phyloP scores from a whole-genome alignment of 2,797 vertebrate genomes.

The Echiichthys vipera region DNA sequence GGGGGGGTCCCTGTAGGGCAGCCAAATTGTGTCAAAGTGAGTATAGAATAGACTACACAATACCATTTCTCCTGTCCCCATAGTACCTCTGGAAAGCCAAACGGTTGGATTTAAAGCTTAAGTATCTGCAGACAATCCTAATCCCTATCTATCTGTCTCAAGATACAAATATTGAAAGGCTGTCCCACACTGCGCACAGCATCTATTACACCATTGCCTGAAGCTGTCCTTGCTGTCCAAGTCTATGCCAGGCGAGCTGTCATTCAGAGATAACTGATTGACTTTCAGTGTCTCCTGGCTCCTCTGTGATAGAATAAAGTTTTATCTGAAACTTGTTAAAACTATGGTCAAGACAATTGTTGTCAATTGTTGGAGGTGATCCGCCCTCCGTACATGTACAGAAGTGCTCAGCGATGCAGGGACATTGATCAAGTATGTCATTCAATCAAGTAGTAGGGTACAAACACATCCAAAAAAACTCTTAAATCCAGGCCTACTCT shows the following conservation, averaged over 20 bases:
- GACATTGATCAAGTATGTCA: background rate
- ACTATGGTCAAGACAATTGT: background rate
- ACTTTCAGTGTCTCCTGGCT: slow-evolving; percentile 5
- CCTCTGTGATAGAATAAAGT: slow-evolving; percentile 1
- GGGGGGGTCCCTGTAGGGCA: slow-evolving; percentile 16
- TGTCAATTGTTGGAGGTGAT: background rate
- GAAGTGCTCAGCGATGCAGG: background rate
- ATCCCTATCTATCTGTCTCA: slow-evolving; percentile 51
- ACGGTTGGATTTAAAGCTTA: slow-evolving; percentile 43
- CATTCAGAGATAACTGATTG: slow-evolving; percentile 32
- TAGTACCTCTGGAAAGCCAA: slow-evolving; percentile 16
- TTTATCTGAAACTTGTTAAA: slow-evolving; percentile 23
- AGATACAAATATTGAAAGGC: slow-evolving; percentile 49
- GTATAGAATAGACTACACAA: slow-evolving; percentile 14
- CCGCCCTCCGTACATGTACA: background rate
- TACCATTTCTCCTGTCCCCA: slow-evolving; percentile 12
- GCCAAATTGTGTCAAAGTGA: slow-evolving; percentile 40
- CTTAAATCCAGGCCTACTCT: background rate
- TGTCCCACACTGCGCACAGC: slow-evolving; percentile 22
- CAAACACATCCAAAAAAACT: background rate
- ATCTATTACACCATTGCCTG: slow-evolving; percentile 22
- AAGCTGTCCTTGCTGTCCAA: slow-evolving; percentile 8
- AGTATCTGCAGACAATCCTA: slow-evolving; percentile 59
- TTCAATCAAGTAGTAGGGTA: background rate
- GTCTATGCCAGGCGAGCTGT: slow-evolving; percentile 14